Conservation (phyloP, 2,888 invertebrate genomes). For the Siphlonurus alternatus region DNA sequence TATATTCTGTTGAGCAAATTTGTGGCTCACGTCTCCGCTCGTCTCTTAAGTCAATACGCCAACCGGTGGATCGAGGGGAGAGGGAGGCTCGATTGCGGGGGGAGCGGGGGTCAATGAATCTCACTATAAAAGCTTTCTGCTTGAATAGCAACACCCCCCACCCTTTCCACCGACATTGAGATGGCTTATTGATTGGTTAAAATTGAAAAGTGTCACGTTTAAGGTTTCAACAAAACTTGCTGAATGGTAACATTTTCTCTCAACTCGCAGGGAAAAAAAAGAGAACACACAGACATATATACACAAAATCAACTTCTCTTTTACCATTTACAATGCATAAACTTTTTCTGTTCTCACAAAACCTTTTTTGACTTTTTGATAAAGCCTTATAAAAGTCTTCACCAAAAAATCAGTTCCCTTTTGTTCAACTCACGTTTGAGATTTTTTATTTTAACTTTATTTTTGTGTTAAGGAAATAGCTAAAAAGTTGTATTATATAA, state of each 20-base stretch:
- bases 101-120: no score
- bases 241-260: no score
- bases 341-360: not conserved
- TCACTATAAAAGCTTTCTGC: no score
- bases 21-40: no score
- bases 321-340: not conserved
- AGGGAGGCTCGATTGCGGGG: no score
- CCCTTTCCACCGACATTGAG: not conserved
- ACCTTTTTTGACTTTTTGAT: not conserved
- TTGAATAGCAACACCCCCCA: no score
- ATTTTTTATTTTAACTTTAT: no score
- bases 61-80: no score
- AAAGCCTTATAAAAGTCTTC: not conserved
- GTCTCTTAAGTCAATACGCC: no score
- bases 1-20: no score
- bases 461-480: no score
- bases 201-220: not conserved
- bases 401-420: not conserved
- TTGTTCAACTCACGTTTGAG: not conserved
- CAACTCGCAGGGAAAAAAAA: not conserved
- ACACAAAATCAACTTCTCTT: not conserved
- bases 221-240: not conserved
- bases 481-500: no score
- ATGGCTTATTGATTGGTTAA: not conserved
- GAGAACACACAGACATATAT: not conserved